Base-by-base conservation (phyloP, 2,888 invertebrate genomes). In the Lobophora halterata region DNA sequence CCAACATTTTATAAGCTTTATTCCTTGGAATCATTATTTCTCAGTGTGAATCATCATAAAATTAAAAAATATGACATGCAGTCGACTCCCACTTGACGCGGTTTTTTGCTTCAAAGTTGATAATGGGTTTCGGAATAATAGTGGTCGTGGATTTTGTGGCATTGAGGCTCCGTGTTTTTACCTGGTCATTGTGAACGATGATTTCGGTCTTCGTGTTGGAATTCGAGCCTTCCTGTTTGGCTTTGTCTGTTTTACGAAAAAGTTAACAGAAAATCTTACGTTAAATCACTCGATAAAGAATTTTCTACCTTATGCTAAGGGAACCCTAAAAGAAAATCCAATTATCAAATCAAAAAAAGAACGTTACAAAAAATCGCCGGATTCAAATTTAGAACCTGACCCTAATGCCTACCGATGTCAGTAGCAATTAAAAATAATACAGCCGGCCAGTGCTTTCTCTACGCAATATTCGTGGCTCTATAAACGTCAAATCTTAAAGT, bases 401-500 rank as follows among this genome's bases (percentile, higher is more conserved):
- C 48, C 26, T 43, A 47, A 49, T 52, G 36, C 36, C 48, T 33
- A 38, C 26, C 38, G 31, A 45, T 44, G 50, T 53, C 53, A 48
- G 53, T 38, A 33, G 50, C 53, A 53, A 53, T 53, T 53, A 53
- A 53, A 53, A 53, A 50, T 44, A 50, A 50, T 50, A 47, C 47
- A 45, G 40, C 45, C 31, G 40, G 49, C 45, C 46, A 43, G 48
- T 50, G 48, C 53, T 53, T 50, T 53, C 52, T 53, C 50, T 38
- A 44, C 46, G 49, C 45, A 39, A 31, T 44, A 49, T 41, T 46
- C 47, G n/a, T n/a, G 35, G 44, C 36, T 50, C 46, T 51, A 30
- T 40, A 46, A 46, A 54, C 53, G 47, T 59, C 55, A 55, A 61
- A 53, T 53, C 53, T 19, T 34, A 48, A 74, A 67, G 61, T 75